These are phyloP conservation scores for Tiliqua scincoides DNA, from an alignment of 2,113 vertebrate genomes.

Conservation along the genomic window DNA sequence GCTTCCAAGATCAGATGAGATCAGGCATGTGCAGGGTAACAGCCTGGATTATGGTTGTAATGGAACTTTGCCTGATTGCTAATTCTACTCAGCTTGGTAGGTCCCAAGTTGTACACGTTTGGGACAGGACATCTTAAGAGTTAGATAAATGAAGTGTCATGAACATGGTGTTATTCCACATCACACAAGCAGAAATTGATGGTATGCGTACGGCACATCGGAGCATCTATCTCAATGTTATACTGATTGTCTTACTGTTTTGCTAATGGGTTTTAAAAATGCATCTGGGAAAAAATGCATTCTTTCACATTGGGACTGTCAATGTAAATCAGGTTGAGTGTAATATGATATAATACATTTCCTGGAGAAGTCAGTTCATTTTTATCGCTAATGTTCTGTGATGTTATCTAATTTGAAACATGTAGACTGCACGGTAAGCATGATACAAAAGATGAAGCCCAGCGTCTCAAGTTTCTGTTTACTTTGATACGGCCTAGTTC, in stretches of 20 bases:
- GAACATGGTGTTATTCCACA: not conserved
- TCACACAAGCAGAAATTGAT: not conserved
- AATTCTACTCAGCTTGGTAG: not conserved
- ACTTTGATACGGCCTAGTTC: not conserved
- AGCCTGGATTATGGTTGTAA: not conserved
- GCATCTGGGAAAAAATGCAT: not conserved
- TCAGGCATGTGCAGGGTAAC: too few relatives aligned
- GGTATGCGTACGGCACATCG: not conserved
- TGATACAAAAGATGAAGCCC: not conserved
- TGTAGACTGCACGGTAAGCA: not conserved
- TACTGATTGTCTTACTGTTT: conserved; percentile 25
- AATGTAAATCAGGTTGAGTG: conserved; percentile 1
- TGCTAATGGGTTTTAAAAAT: conserved; percentile 26
- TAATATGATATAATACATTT: conserved; percentile 20
- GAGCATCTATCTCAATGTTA: not conserved
- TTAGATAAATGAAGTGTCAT: not conserved
- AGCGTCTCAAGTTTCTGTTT: not conserved
- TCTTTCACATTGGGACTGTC: not conserved
- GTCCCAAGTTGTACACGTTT: not conserved
- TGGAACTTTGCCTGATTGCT: too few relatives aligned
- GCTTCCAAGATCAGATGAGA: too few relatives aligned
- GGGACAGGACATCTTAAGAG: not conserved
- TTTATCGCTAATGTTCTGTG: not conserved
- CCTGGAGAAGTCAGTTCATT: not conserved
- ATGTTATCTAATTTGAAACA: conserved; percentile 12